Evolutionary conservation across 1,140 invertebrate genomes (phyloP).

Genomic region (Apis laboriosa): DNA sequence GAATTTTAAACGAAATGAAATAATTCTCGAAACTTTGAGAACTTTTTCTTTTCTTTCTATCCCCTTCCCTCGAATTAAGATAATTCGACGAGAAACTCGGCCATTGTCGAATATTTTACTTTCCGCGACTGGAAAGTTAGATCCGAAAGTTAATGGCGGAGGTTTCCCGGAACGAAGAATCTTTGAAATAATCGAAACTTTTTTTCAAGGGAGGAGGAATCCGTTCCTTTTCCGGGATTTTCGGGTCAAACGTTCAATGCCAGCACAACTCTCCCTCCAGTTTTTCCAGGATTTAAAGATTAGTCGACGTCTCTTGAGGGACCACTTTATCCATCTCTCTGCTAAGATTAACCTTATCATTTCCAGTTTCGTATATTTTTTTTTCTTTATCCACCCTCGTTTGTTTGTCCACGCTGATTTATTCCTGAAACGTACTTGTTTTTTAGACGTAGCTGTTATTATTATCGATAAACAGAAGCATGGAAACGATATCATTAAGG

Average conservation of each 20-base stretch:
- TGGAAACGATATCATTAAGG: too few species aligned
- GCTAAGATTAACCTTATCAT: not conserved
- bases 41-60: too few species aligned
- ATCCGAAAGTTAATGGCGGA: not conserved
- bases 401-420: not conserved
- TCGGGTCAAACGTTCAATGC: constrained; percentile 40
- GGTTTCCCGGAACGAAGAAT: not conserved
- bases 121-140: too few species aligned
- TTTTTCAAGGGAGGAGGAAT: not conserved
- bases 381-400: too few species aligned
- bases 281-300: constrained; percentile 10
- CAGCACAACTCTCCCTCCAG: not conserved
- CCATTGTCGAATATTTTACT: too few species aligned
- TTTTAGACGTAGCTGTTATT: too few species aligned
- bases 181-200: not conserved
- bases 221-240: not conserved
- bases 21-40: too few species aligned
- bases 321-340: not conserved
- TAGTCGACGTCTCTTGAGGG: not conserved
- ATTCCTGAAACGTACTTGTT: not conserved
- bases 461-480: too few species aligned
- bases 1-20: too few species aligned
- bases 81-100: too few species aligned
- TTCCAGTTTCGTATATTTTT: not conserved
- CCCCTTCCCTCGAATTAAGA: too few species aligned